Evolutionary conservation across 2,888 invertebrate species (phyloP).

Genomic region (Maniola hyperantus): DNA sequence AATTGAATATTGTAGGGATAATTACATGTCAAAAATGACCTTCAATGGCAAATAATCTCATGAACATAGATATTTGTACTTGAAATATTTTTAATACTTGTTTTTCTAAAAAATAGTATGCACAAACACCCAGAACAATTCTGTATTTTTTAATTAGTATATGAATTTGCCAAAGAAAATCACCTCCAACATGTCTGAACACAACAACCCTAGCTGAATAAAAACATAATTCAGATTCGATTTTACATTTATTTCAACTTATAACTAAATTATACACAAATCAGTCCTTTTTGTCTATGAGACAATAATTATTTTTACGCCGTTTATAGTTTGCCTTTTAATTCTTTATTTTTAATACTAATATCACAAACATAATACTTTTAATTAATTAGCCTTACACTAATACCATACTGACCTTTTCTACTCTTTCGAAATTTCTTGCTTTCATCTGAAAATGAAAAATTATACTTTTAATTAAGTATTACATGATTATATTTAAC

Average conservation of each 20-base stretch:
- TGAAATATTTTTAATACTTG: no score
- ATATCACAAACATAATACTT: conserved; percentile 48
- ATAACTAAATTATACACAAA: conserved; percentile 45
- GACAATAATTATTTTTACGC: conserved; percentile 8
- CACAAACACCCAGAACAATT: neutral
- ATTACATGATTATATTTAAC: neutral
- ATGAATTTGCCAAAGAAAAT: conserved; percentile 58
- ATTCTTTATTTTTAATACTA: conserved; percentile 32
- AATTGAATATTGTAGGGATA: conserved; percentile 49
- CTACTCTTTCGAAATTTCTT: conserved; percentile 98
- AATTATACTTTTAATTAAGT: conserved; percentile 17
- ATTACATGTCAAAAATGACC: conserved; percentile 76
- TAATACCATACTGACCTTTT: conserved; percentile 91
- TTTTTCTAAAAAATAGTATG: no score
- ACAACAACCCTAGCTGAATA: conserved; percentile 76
- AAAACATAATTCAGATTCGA: conserved; percentile 60
- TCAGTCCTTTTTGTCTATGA: conserved; percentile 26
- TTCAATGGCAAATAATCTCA: conserved; percentile 52
- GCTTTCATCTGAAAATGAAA: conserved; percentile 93
- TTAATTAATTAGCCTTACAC: conserved; percentile 47
- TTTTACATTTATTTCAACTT: conserved; percentile 67
- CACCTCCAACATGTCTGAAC: conserved; percentile 79
- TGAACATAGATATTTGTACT: neutral
- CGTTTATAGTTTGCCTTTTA: neutral
- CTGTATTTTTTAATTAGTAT: neutral